Base-by-base conservation (phyloP, 92 coral and sea anemone species). In the Phenganax marumi region DNA sequence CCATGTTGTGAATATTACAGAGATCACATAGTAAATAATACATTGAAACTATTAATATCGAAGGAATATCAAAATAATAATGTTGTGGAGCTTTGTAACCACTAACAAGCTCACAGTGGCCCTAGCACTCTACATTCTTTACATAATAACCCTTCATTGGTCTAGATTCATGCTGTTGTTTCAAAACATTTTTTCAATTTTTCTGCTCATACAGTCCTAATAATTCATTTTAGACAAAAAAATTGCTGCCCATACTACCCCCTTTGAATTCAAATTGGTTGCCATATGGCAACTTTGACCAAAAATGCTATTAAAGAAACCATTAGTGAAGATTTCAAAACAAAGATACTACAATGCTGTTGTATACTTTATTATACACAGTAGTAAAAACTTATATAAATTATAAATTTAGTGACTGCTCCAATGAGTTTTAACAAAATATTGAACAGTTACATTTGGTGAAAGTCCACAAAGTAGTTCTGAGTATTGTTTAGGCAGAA, bases 211-310 rank as follows among this genome's bases (percentile, higher is more conserved):
- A 33, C 43, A 33, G 5, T 33, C 43, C 43, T 33, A 33, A 33
- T 33, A 33, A 33, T 33, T 33, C 43, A 33, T 33, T 33, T 33
- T 33, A 33, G 3, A 33, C 43, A 58, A 58, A 58, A 58, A 58
- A 58, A 58, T 4, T 58, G 43, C 5, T 16, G 65, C 65, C 65
- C 8, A 58, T 58, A 14, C 8, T 16, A 58, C 4, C 65, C 65
- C 65, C 65, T 14, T 23, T 58, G 24, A 58, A 58, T 14, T 58
- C 65, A 6, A 14, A 4, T 9, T 68, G 73, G 73, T 68, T 47
- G 52, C 73, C 73, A 68, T 68, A 68, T 68, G 73, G 73, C 50
- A 26, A 68, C 73, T 68, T 26, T 68, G 73, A 26, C 48, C 73
- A 23, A 68, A 16, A 58, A 23, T 58, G 13, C 21, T 58, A 58